Evolutionary conservation across 2,888 invertebrate genomes (phyloP).

Genomic region (Vandiemenella viatica): DNA sequence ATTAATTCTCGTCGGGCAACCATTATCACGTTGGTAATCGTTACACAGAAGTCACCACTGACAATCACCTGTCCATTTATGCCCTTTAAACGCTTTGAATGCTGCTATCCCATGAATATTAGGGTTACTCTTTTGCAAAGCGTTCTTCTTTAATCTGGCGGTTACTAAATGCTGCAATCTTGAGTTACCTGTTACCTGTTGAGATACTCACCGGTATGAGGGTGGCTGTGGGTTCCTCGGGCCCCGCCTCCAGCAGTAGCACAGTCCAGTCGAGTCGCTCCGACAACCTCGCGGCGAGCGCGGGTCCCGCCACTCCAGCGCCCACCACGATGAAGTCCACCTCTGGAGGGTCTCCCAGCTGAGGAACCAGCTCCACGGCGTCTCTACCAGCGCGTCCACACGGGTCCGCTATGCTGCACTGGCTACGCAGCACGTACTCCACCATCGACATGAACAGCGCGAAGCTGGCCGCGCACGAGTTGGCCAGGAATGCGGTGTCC

Average conservation of each 20-base stretch:
- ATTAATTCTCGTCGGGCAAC: too few species aligned
- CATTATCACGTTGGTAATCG: too few species aligned
- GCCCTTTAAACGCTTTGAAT: too few species aligned
- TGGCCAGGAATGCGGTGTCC: slow-evolving; percentile 19
- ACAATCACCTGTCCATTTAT: too few species aligned
- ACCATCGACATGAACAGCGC: slow-evolving; percentile 21
- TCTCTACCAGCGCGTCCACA: slow-evolving; percentile 18
- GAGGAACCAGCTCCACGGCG: not conserved
- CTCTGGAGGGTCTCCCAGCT: slow-evolving; percentile 16
- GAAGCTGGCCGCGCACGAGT: slow-evolving; percentile 18
- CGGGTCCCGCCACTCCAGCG: slow-evolving; percentile 32
- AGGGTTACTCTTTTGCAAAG: too few species aligned
- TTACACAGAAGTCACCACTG: too few species aligned
- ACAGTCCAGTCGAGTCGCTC: slow-evolving; percentile 28
- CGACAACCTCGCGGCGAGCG: slow-evolving; percentile 32
- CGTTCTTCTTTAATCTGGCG: too few species aligned
- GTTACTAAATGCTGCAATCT: too few species aligned
- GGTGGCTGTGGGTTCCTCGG: slow-evolving; percentile 31
- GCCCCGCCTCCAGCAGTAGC: slow-evolving; percentile 23
- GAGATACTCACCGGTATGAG: slow-evolving; percentile 29
- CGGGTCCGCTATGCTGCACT: slow-evolving; percentile 21
- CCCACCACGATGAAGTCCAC: slow-evolving; percentile 25
- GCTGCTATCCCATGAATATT: too few species aligned
- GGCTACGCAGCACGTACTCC: slow-evolving; percentile 19
- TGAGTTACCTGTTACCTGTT: too few species aligned